Conservation (phyloP, 2,888 invertebrate species). For the Drosophila subsilvestris region DNA sequence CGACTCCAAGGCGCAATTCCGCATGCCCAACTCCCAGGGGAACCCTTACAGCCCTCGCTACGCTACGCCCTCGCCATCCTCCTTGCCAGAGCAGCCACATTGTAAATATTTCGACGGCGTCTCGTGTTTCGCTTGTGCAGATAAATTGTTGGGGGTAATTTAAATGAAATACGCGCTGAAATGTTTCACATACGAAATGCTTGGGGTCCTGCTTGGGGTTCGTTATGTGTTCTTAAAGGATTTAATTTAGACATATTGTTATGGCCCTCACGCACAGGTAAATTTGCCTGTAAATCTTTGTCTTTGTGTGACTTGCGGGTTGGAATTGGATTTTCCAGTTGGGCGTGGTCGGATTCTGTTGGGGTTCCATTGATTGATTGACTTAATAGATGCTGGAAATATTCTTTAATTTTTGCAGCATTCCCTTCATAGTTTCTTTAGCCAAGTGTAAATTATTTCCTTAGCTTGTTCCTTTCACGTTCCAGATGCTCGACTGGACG, state of each 20-base stretch:
- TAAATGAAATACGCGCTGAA: slow-evolving; percentile 72
- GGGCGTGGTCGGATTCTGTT: neutral
- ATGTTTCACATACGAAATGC: slow-evolving; percentile 45
- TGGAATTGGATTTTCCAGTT: neutral
- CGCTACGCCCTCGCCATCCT: slow-evolving; percentile 1
- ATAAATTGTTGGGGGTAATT: slow-evolving; percentile 71
- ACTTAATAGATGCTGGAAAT: neutral
- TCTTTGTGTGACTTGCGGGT: slow-evolving; percentile 7
- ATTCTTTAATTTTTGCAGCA: neutral
- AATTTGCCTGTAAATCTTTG: slow-evolving; percentile 53
- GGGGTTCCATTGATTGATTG: no score
- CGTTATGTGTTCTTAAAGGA: slow-evolving; percentile 66
- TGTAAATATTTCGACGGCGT: neutral
- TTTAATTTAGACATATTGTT: slow-evolving; percentile 73
- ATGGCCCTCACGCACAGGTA: slow-evolving; percentile 45
- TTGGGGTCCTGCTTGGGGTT: slow-evolving; percentile 4
- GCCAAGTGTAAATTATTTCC: neutral
- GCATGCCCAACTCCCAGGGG: slow-evolving; percentile 73
- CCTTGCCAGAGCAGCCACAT: slow-evolving; percentile 33
- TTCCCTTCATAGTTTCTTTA: slow-evolving; percentile 7
- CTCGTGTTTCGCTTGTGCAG: slow-evolving; percentile 20
- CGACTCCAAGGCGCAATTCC: slow-evolving; percentile 84
- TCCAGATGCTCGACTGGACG: neutral
- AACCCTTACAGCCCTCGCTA: slow-evolving; percentile 39
- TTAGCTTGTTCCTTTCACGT: neutral